Conservation (phyloP, 30 jellyfish, hydroid and myxozoan genomes). For the Aurelia coerulea region DNA sequence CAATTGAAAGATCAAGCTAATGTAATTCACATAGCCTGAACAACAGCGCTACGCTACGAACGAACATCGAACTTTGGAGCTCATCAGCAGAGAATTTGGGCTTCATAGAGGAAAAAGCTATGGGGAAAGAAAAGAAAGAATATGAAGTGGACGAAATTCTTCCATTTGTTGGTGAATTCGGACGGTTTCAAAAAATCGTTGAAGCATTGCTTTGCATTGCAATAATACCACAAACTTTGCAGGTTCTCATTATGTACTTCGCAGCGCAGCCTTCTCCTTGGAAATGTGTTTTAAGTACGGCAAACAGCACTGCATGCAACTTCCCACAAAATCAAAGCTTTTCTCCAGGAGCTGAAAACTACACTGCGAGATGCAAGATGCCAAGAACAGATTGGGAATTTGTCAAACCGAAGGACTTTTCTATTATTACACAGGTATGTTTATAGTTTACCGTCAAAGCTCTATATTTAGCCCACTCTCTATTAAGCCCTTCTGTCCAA, state of each 20-base stretch:
- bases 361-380: slow-evolving; percentile 63
- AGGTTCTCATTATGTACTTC: slow-evolving; percentile 77
- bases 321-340: slow-evolving; percentile 39
- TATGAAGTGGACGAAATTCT: slow-evolving; percentile 64
- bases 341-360: slow-evolving; percentile 5
- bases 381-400: slow-evolving; percentile 78
- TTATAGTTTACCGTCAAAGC: no score
- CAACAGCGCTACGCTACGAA: no score
- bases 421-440: slow-evolving; percentile 81
- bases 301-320: slow-evolving; percentile 70
- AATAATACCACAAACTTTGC: slow-evolving; percentile 68
- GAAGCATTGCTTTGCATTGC: slow-evolving; percentile 64
- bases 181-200: slow-evolving; percentile 59
- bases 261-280: slow-evolving; percentile 80
- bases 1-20: no score
- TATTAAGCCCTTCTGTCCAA: no score
- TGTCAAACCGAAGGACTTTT: slow-evolving; percentile 62
- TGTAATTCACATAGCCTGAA: no score
- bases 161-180: slow-evolving; percentile 76
- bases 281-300: slow-evolving; percentile 49
- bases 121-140: slow-evolving; percentile 30
- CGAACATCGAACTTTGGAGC: no score
- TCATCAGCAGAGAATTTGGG: neutral
- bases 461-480: no score
- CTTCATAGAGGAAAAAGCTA: neutral